Base-by-base conservation (phyloP, 1,140 invertebrate genomes). In the Diachasmimorpha longicaudata region DNA sequence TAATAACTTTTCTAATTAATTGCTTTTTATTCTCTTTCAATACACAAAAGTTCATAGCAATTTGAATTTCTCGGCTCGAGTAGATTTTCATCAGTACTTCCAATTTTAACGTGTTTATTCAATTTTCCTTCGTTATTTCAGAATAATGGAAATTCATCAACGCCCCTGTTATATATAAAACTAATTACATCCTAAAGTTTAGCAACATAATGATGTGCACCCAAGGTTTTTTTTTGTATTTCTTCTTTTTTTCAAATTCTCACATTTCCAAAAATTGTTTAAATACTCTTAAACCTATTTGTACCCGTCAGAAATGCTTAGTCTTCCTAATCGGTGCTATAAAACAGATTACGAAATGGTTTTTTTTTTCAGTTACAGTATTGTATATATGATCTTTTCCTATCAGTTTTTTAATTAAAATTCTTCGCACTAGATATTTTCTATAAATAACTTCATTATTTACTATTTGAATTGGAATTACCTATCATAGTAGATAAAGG, bases 281-380 rank as follows among this genome's bases (percentile, higher is more conserved):
- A 66, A 75, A 42, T 71, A 68, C 72, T 21, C 69, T 82, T 87
- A 86, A 84, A 78, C 81, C 85, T 87, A 88, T 88, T 88, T 88
- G 87, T 88, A 88, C 87, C 86, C 85, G 81, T 83, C 83, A 86
- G 85, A 88, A 87, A 85, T 83, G 81, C 81, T 82, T 82, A 83
- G 78, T 80, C 78, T 79, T 79, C 77, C 78, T 82, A 76, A 80
- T 77, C 70, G 69, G 75, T 75, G 69, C 66, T 77, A 77, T 72
- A 70, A 74, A 76, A 75, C 68, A 71, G 55, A 74, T 66, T 77
- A 74, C 44, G 31, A 67, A 77, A 74, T 42, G 36, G 6, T 70
- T 25, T 69, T 36, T 58, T 66, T 23, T 66, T 37, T 68, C 66
- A 68, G 31, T 69, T 58, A 75, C 19, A 19, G 68, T 67, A 21